Conservation (phyloP, 2,888 invertebrate genomes). For the Drosophila maculinotata region DNA sequence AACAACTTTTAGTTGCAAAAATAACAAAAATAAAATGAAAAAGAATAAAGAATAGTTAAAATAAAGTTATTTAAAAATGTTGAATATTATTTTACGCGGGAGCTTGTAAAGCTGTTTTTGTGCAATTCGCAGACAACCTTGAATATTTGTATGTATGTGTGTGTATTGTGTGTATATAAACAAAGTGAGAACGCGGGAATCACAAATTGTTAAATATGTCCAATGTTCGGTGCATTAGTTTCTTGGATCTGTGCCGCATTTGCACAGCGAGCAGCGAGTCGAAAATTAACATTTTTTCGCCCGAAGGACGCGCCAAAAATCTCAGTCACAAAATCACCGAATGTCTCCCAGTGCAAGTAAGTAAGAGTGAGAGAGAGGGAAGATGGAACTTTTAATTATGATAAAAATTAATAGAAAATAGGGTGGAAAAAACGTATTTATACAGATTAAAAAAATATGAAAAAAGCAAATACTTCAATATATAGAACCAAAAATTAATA, state of each 20-base stretch:
- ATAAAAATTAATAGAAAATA: too few species aligned
- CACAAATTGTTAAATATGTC: constrained; percentile 85
- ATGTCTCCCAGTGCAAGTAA: constrained; percentile 88
- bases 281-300: constrained; percentile 89
- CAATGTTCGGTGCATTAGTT: constrained; percentile 89
- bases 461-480: too few species aligned
- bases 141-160: constrained; percentile 22
- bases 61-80: constrained; percentile 18
- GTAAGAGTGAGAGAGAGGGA: constrained; percentile 41
- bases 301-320: constrained; percentile 88
- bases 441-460: too few species aligned
- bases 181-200: constrained; percentile 54
- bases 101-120: constrained; percentile 21
- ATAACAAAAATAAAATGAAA: constrained; percentile 39
- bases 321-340: constrained; percentile 88
- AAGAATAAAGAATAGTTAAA: constrained; percentile 14
- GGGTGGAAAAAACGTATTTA: too few species aligned
- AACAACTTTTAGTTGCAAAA: constrained; percentile 39
- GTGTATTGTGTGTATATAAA: constrained; percentile 53
- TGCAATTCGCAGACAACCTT: constrained; percentile 52
- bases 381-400: too few species aligned
- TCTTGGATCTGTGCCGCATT: constrained; percentile 89
- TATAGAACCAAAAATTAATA: too few species aligned
- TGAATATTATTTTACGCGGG: constrained; percentile 17
- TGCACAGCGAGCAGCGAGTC: constrained; percentile 88